Evolutionary conservation across 2,888 invertebrate genomes (phyloP).

Genomic region (Nezara viridula): DNA sequence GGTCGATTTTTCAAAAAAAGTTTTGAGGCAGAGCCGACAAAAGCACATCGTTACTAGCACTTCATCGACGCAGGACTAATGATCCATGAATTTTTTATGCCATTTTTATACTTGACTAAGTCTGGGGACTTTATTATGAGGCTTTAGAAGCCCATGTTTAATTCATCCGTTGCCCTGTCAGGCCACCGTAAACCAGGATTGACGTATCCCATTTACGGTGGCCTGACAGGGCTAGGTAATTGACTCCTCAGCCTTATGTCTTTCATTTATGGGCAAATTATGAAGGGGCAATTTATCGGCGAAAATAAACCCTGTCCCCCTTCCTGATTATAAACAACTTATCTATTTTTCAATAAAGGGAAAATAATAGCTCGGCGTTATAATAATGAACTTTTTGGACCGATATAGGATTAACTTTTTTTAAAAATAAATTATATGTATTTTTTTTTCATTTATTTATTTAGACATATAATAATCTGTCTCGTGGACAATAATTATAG

Average conservation of each 20-base stretch:
- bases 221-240: neutral
- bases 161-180: neutral
- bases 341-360: neutral
- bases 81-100: conserved; percentile 34
- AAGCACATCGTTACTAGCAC: conserved; percentile 15
- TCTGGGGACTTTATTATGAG: conserved; percentile 34
- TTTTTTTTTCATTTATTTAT: too few species aligned
- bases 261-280: conserved; percentile 28
- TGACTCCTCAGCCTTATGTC: conserved; percentile 29
- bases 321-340: neutral
- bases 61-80: neutral
- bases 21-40: conserved; percentile 2
- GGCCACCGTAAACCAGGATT: conserved; percentile 25
- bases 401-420: too few species aligned
- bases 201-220: conserved; percentile 27
- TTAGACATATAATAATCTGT: too few species aligned
- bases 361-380: neutral
- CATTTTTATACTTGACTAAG: conserved; percentile 38
- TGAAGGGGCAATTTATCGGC: conserved; percentile 20
- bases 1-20: neutral
- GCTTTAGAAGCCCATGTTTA: conserved; percentile 35
- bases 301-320: neutral
- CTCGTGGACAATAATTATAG: too few species aligned
- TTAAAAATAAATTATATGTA: too few species aligned
- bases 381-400: neutral